phyloP scores from a whole-genome alignment of 1,140 invertebrate species.

The Bicyclus anynana region DNA sequence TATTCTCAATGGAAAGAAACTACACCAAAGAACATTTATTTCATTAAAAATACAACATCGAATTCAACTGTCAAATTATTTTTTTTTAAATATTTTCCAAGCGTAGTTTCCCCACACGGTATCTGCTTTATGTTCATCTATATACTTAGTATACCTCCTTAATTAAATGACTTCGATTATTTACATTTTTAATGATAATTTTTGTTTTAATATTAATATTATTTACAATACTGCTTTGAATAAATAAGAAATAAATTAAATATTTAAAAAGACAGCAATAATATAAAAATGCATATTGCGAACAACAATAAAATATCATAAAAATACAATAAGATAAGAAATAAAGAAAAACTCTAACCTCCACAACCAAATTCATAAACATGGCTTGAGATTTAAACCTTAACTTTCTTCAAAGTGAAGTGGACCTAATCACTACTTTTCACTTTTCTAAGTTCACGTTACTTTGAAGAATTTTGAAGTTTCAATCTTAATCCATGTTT shows the following conservation, averaged over 20 bases:
- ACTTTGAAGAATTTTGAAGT: too few species aligned
- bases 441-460: too few species aligned
- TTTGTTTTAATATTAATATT: conserved; percentile 43
- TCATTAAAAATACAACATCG: conserved; percentile 60
- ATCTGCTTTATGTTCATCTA: conserved; percentile 47
- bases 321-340: too few species aligned
- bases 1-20: conserved; percentile 56
- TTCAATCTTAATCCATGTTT: too few species aligned
- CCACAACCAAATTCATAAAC: too few species aligned
- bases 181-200: conserved; percentile 25
- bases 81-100: conserved; percentile 43
- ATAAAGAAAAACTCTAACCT: too few species aligned
- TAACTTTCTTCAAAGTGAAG: too few species aligned
- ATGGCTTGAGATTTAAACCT: not conserved
- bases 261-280: too few species aligned
- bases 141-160: conserved; percentile 23
- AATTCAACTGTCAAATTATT: conserved; percentile 64
- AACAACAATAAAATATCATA: too few species aligned
- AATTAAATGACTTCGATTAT: conserved; percentile 15
- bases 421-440: too few species aligned
- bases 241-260: too few species aligned
- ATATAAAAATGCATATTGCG: too few species aligned
- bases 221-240: conserved; percentile 47
- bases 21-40: conserved; percentile 61
- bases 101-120: conserved; percentile 75